Percentiles rank a stretch among this genome's conserved stretches.
Evolutionary conservation across 2,113 vertebrate species (phyloP).

Genomic region (Rhea americana): DNA sequence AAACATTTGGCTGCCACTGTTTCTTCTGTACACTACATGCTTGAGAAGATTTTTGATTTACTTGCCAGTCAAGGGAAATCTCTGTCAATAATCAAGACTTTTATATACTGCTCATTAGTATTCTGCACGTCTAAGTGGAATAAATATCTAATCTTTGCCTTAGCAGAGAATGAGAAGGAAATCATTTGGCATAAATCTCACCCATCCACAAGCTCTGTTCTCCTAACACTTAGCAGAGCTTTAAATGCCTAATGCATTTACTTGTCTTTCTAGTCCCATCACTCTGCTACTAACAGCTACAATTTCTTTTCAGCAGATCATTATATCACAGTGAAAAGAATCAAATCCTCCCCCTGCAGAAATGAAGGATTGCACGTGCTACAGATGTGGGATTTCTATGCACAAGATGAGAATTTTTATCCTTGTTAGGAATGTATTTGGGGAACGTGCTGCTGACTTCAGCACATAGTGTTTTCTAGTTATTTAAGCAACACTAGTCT

Average conservation of each 20-base stretch:
- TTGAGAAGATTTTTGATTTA: background rate
- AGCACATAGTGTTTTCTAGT: background rate
- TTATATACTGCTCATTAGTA: conserved; percentile 17
- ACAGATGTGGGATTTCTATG: conserved; percentile 19
- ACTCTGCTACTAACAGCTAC: conserved; percentile 40
- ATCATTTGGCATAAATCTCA: conserved; percentile 61
- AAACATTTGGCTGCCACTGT: background rate
- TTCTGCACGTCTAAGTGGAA: conserved; percentile 18
- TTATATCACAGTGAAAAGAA: conserved; percentile 41
- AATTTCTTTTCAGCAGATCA: conserved; percentile 47
- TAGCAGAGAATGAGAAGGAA: conserved; percentile 54
- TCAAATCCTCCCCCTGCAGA: conserved; percentile 2
- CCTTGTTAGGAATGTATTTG: background rate
- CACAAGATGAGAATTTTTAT: background rate
- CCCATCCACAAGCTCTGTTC: conserved; percentile 48
- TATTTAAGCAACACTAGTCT: background rate
- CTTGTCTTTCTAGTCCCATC: conserved; percentile 32
- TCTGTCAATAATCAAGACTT: background rate
- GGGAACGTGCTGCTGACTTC: background rate
- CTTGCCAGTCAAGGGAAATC: background rate
- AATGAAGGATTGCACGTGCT: background rate
- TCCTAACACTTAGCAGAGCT: conserved; percentile 2
- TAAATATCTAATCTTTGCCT: conserved; percentile 63
- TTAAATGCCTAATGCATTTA: background rate
- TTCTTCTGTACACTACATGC: background rate